phyloP scores from a whole-genome alignment of 2,797 vertebrate species.

The Amniataba percoides region DNA sequence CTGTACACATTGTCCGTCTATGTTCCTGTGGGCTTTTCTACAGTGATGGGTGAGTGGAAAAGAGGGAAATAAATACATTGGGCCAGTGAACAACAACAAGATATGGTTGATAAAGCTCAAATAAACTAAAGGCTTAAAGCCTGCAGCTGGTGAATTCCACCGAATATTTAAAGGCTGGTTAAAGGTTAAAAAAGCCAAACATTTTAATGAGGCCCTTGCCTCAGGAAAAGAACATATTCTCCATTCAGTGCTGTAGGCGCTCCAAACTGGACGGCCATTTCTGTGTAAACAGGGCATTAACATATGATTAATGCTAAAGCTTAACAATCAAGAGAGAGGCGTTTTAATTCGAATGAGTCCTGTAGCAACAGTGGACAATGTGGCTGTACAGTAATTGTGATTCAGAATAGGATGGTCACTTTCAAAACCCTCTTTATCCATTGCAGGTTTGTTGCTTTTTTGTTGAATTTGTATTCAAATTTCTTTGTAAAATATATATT shows the following conservation, averaged over 20 bases:
- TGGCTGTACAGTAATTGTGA: slow-evolving; percentile 77
- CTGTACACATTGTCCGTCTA: slow-evolving; percentile 77
- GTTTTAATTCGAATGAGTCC: slow-evolving; percentile 63
- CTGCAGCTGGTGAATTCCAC: slow-evolving; percentile 80
- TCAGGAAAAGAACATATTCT: slow-evolving; percentile 67
- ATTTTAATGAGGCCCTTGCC: slow-evolving; percentile 69
- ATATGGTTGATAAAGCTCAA: slow-evolving; percentile 77
- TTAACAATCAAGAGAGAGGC: slow-evolving; percentile 74
- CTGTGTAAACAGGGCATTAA: slow-evolving; percentile 77
- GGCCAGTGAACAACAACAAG: slow-evolving; percentile 69
- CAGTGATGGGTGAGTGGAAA: slow-evolving; percentile 67
- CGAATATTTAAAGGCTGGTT: slow-evolving; percentile 80
- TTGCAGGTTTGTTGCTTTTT: slow-evolving; percentile 57
- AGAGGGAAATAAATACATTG: slow-evolving; percentile 79
- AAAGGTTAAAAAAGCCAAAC: slow-evolving; percentile 74
- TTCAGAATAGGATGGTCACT: slow-evolving; percentile 66
- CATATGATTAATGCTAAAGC: slow-evolving; percentile 72
- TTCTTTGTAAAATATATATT: slow-evolving; percentile 87
- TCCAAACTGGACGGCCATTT: slow-evolving; percentile 66
- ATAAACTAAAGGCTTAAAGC: slow-evolving; percentile 75
- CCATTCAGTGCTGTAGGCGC: slow-evolving; percentile 78
- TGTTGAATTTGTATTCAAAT: slow-evolving; percentile 78
- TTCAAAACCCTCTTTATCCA: slow-evolving; percentile 66
- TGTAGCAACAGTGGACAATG: slow-evolving; percentile 68
- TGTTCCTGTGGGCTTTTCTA: slow-evolving; percentile 76